Base-by-base conservation (phyloP, 2,888 invertebrate genomes). In the Thymelicus lineola region DNA sequence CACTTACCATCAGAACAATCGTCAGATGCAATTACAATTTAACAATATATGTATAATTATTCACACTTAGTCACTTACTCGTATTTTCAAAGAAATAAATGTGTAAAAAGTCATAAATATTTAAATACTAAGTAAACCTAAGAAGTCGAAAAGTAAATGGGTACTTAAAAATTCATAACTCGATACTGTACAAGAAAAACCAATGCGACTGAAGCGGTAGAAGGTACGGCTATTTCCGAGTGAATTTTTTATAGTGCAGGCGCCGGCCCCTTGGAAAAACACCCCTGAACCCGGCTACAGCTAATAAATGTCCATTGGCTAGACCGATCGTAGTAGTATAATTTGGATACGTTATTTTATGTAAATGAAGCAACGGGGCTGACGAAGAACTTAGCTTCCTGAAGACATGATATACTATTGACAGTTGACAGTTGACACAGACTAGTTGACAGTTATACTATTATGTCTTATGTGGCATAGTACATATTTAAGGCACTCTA, bases 211-310 rank as follows among this genome's bases (percentile, higher is more conserved):
- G 72, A 65, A 48, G 61, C 55, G 66, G 70, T 48, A 57, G 59
- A 80, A 79, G 79, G 80, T 81, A 85, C 58, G 84, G 86, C 86
- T 84, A 81, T 81, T 75, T 82, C 78, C 77, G 80, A 76, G 85
- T 93, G 88, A 90, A 92, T 93, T 90, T 91, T 93, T 92, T 92
- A 92, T 92, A 77, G 80, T 74, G 74, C 82, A 81, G 86, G 86
- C 78, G 82, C 81, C 78, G 78, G 76, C 87, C 81, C 90, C 90
- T 86, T 86, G 82, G 86, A 87, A 89, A 90, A 91, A 91, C 89
- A 90, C 88, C 84, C 82, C 84, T 86, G 83, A 83, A 81, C 84
- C 80, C 77, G 84, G 87, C 86, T 86, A 86, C 85, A 84, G 85
- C 91, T 89, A 89, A 91, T 90, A 90, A 88, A 88, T 86, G 86